Percentiles rank a stretch among this genome's conserved stretches.
Evolutionary conservation across 2,797 vertebrate genomes (phyloP).

Genomic region (Argyrosomus regius): DNA sequence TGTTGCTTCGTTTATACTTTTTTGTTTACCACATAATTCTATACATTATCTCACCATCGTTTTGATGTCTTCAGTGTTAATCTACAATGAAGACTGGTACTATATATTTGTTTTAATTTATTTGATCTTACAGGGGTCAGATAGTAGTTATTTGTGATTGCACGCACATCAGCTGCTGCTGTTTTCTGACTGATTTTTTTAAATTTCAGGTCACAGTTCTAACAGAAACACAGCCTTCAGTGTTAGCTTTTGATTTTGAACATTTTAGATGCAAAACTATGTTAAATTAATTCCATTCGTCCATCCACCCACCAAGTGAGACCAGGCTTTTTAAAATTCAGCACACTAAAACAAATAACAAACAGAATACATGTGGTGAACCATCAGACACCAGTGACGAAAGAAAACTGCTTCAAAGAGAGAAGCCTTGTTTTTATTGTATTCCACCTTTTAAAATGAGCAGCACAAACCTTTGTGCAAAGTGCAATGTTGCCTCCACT

Average conservation of each 20-base stretch:
- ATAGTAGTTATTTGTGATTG: neutral
- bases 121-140: neutral
- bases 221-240: neutral
- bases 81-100: no score
- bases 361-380: neutral
- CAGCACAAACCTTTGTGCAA: conserved; percentile 1
- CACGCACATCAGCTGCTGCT: neutral
- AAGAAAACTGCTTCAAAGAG: neutral
- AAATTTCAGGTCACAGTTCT: neutral
- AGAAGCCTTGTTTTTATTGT: neutral
- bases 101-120: neutral
- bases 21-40: no score
- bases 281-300: neutral
- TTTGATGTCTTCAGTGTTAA: no score
- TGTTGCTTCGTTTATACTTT: no score
- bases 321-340: neutral
- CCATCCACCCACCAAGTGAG: neutral
- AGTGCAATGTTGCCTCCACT: neutral
- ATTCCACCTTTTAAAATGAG: neutral
- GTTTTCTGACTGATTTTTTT: neutral
- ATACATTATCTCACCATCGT: no score
- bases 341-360: neutral
- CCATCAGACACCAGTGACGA: neutral
- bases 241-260: neutral
- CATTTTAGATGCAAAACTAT: neutral